Evolutionary conservation across 2,888 invertebrate genomes (phyloP), one percentile per base, ranked within the genome.

Genomic region (Brachynemurus nebulosus): DNA sequence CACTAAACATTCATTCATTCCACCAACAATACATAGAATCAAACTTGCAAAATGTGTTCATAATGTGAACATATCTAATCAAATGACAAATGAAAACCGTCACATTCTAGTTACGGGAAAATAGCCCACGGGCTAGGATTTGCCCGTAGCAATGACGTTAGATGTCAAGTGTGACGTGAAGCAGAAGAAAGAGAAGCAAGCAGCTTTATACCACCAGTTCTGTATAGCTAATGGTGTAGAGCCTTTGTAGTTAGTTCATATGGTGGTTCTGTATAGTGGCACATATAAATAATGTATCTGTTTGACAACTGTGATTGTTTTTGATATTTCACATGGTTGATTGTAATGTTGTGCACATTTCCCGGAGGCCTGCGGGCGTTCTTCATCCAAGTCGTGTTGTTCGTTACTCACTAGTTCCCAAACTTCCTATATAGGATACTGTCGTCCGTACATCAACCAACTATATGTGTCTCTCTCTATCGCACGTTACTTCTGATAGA

Each of bases 41-140:
- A n/a, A n/a, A n/a, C n/a, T n/a, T n/a, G n/a, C n/a, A n/a, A n/a
- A n/a, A n/a, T n/a, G n/a, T n/a, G n/a, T n/a, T n/a, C n/a, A n/a
- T n/a, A n/a, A n/a, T n/a, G n/a, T n/a, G n/a, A n/a, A n/a, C n/a
- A n/a, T n/a, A n/a, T n/a, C n/a, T n/a, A n/a, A n/a, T n/a, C n/a
- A n/a, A n/a, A n/a, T n/a, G n/a, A n/a, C n/a, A n/a, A n/a, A n/a
- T n/a, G n/a, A n/a, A n/a, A n/a, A n/a, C n/a, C n/a, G n/a, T n/a
- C n/a, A n/a, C n/a, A n/a, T n/a, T n/a, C n/a, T n/a, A n/a, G n/a
- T n/a, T 34, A 25, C 46, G 44, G 48, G 53, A 55, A 56, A 55
- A 57, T 57, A 56, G 59, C 60, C 59, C 54, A 52, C 51, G 57
- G 59, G 56, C 55, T 56, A 57, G 60, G 61, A 61, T 60, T 56